Conservation (phyloP, 1,140 invertebrate genomes). For the Eumaeus atala region DNA sequence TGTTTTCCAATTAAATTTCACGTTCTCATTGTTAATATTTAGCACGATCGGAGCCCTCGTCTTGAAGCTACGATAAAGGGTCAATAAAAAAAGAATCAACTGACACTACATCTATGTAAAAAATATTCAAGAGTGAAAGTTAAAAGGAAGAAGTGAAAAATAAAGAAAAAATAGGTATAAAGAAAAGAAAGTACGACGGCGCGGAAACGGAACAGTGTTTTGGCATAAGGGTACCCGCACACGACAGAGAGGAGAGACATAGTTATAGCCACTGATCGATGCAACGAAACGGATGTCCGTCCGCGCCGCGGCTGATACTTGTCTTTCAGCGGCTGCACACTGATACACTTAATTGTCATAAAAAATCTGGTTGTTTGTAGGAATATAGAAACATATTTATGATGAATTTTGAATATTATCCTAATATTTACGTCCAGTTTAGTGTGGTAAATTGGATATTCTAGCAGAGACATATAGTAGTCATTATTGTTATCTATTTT, state of each 20-base stretch:
- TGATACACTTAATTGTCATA: background rate
- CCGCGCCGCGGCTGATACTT: constrained; percentile 4
- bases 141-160: background rate
- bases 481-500: too few relatives aligned
- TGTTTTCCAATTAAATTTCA: too few relatives aligned
- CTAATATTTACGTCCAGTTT: too few relatives aligned
- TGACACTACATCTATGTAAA: too few relatives aligned
- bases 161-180: constrained; percentile 2
- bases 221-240: constrained; percentile 23
- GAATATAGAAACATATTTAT: background rate
- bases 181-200: constrained; percentile 24
- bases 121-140: too few relatives aligned
- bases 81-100: too few relatives aligned
- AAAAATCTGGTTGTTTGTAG: background rate
- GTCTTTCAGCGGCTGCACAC: constrained; percentile 4
- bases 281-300: constrained; percentile 2
- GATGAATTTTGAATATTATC: background rate
- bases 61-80: too few relatives aligned
- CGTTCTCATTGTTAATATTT: too few relatives aligned
- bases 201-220: constrained; percentile 28
- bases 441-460: too few relatives aligned
- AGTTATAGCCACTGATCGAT: constrained; percentile 3
- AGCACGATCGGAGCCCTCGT: too few relatives aligned
- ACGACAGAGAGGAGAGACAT: background rate
- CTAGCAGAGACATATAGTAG: too few relatives aligned